These are phyloP conservation scores for Oriolus oriolus DNA, from an alignment of 2,113 vertebrate species.

Conservation along the genomic window DNA sequence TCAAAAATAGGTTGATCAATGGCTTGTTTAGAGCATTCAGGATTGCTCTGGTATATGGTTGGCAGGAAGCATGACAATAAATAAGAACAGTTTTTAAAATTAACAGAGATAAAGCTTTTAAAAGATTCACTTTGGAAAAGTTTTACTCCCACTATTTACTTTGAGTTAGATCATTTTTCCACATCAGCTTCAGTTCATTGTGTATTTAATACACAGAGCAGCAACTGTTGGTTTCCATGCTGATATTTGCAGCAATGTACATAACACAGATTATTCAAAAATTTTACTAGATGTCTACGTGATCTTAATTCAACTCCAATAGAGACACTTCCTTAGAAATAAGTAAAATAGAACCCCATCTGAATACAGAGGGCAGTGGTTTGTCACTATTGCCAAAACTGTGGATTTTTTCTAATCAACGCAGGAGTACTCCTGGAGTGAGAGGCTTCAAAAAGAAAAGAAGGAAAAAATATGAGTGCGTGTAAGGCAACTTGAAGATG, in stretches of 20 bases:
- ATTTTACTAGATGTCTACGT: not conserved
- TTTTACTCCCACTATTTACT: not conserved
- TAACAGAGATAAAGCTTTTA: not conserved
- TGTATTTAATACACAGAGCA: not conserved
- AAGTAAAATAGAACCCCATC: not conserved
- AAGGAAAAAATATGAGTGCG: not conserved
- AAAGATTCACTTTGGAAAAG: not conserved
- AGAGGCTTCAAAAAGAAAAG: not conserved
- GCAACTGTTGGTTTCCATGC: not conserved
- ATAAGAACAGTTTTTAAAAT: not conserved
- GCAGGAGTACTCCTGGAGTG: not conserved
- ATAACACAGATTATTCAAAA: not conserved
- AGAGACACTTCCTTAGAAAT: not conserved
- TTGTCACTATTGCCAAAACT: not conserved
- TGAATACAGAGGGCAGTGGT: not conserved
- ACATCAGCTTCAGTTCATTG: not conserved
- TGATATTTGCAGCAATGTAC: not conserved
- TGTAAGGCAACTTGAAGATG: not conserved
- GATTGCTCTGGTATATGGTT: not conserved
- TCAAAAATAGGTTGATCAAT: not conserved
- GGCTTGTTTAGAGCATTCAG: not conserved
- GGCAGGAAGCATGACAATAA: not conserved
- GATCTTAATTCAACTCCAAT: not conserved
- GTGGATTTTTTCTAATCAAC: fast-evolving
- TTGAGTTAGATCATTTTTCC: not conserved